Evolutionary conservation across 1,140 invertebrate genomes (phyloP).

Genomic region (Xylocopa sonorina): DNA sequence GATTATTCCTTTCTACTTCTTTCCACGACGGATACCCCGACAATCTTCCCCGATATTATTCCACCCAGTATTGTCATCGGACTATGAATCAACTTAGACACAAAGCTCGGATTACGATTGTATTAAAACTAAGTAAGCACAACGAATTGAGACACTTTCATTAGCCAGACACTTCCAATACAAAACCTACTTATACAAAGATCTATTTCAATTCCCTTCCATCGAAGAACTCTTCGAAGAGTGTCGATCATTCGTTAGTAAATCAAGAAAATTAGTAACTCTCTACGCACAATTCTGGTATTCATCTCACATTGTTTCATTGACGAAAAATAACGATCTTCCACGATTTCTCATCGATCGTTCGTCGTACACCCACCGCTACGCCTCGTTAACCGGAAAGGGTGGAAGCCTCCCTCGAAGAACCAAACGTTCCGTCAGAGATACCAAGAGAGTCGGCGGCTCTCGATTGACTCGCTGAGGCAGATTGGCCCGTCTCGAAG

Average conservation of each 20-base stretch:
- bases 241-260: no score
- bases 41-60: not conserved
- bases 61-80: not conserved
- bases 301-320: no score
- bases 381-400: no score
- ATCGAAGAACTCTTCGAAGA: no score
- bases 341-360: no score
- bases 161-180: not conserved
- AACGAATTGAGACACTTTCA: not conserved
- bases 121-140: not conserved
- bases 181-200: not conserved
- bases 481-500: slow-evolving; percentile 59
- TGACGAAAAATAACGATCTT: no score
- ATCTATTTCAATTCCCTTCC: no score
- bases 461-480: slow-evolving; percentile 56
- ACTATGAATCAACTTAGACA: not conserved
- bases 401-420: not conserved
- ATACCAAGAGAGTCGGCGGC: not conserved
- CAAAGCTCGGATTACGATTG: not conserved
- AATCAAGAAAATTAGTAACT: no score
- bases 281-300: no score
- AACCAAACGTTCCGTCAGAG: slow-evolving; percentile 23
- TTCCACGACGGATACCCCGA: not conserved
- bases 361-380: no score
- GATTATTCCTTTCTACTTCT: slow-evolving; percentile 13